phyloP scores from a whole-genome alignment of 2,797 vertebrate genomes.

The Pagetopsis macropterus region DNA sequence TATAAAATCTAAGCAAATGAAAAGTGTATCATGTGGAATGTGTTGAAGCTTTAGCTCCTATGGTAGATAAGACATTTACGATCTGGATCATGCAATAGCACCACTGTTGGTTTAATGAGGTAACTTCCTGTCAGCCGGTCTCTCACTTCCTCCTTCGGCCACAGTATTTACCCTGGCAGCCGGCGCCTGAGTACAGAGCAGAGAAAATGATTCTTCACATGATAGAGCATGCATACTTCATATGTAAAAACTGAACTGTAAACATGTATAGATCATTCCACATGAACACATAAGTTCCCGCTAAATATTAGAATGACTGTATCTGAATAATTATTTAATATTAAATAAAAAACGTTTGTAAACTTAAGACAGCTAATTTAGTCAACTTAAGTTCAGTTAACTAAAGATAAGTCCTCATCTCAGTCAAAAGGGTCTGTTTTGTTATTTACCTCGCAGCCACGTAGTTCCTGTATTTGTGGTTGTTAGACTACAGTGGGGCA shows the following conservation, averaged over 20 bases:
- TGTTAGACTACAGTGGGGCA: not conserved
- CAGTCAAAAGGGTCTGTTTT: not conserved
- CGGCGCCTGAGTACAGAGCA: conserved; percentile 77
- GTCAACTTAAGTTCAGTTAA: too few species aligned
- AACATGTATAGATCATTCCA: not conserved
- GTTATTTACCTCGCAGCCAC: not conserved
- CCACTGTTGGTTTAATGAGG: conserved; percentile 92
- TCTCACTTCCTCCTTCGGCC: conserved; percentile 93
- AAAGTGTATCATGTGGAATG: conserved; percentile 36
- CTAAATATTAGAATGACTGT: not conserved
- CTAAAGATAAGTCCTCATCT: not conserved
- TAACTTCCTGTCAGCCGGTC: conserved; percentile 80
- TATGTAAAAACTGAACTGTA: not conserved
- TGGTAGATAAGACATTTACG: conserved; percentile 80
- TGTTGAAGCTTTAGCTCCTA: conserved; percentile 58
- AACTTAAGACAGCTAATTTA: too few species aligned
- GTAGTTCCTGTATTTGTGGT: conserved; percentile 36
- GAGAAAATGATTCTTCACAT: conserved; percentile 1
- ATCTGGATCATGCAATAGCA: conserved; percentile 95
- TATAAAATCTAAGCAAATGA: conserved; percentile 22
- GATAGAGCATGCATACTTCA: not conserved
- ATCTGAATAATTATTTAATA: too few species aligned
- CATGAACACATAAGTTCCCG: not conserved
- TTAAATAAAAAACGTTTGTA: too few species aligned
- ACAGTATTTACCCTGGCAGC: conserved; percentile 91